A percentile compares a stretch with the other conserved stretches of the same genome.
These are phyloP conservation scores for Porites cylindrica DNA, from an alignment of 92 coral and sea anemone genomes.

Conservation along the genomic window DNA sequence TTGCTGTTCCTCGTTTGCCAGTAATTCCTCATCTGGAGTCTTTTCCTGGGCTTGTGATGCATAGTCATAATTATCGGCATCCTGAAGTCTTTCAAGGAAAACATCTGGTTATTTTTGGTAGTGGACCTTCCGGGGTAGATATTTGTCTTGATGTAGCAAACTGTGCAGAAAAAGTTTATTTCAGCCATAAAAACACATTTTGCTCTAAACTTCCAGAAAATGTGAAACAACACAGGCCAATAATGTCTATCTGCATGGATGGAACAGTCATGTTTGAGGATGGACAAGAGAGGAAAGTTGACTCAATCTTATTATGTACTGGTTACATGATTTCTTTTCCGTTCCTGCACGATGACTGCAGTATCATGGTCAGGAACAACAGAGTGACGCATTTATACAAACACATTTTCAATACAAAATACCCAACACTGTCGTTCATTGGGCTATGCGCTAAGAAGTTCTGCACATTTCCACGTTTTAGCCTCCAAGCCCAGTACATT, in stretches of 20 bases:
- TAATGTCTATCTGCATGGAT: slow-evolving; percentile 51
- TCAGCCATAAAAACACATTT: slow-evolving; percentile 67
- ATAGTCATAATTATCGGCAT: slow-evolving; percentile 79
- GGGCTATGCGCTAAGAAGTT: slow-evolving; percentile 67
- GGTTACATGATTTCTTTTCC: slow-evolving; percentile 86
- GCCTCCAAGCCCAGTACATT: slow-evolving; percentile 70
- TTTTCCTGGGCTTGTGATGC: slow-evolving; percentile 83
- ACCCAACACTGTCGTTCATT: slow-evolving; percentile 74
- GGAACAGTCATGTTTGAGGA: slow-evolving; percentile 70
- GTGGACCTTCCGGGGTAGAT: slow-evolving; percentile 80
- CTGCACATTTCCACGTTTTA: slow-evolving; percentile 79
- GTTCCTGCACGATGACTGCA: slow-evolving; percentile 69
- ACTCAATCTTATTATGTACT: slow-evolving; percentile 83
- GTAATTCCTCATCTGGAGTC: slow-evolving; percentile 67
- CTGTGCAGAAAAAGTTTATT: slow-evolving; percentile 66
- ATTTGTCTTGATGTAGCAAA: slow-evolving; percentile 70
- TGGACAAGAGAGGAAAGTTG: slow-evolving; percentile 55
- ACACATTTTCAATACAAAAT: slow-evolving; percentile 74
- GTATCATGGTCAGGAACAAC: slow-evolving; percentile 56
- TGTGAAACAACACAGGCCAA: slow-evolving; percentile 56
- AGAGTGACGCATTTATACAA: slow-evolving; percentile 75
- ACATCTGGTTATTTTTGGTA: slow-evolving; percentile 79
- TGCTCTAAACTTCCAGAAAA: slow-evolving; percentile 62
- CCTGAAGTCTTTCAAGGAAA: slow-evolving; percentile 69
- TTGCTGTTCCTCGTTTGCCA: slow-evolving; percentile 71